These are phyloP conservation scores for Beroe ovata DNA, from an alignment of 37 sponge, comb jelly and placozoan genomes.

Conservation along the genomic window DNA sequence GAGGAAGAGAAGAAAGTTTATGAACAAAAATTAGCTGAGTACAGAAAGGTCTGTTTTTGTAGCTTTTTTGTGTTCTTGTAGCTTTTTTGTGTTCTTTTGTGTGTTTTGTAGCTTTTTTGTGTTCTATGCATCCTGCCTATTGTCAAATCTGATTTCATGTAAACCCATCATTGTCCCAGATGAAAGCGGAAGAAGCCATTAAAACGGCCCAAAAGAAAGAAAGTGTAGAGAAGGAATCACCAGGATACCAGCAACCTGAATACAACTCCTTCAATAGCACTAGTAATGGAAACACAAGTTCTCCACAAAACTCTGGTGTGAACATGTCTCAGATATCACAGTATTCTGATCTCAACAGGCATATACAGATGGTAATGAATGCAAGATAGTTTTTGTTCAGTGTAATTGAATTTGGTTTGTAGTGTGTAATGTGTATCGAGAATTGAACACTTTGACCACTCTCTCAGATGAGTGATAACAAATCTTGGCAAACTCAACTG, in stretches of 20 bases:
- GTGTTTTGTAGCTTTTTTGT: not conserved
- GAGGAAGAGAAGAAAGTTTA: conserved; percentile 60
- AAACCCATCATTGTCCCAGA: conserved; percentile 35
- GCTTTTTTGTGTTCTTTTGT: not conserved
- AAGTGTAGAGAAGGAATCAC: not conserved
- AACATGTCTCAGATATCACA: conserved; percentile 27
- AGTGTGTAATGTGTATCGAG: not conserved
- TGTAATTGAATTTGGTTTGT: not conserved
- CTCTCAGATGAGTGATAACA: conserved; percentile 30
- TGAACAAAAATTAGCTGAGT: conserved; percentile 48
- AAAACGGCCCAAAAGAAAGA: conserved; percentile 44
- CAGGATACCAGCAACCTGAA: not conserved
- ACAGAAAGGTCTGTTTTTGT: no score
- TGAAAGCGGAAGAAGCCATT: conserved; percentile 53
- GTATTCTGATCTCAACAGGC: conserved; percentile 45
- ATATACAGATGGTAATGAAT: conserved; percentile 62
- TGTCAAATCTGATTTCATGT: no score
- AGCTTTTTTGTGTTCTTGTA: no score
- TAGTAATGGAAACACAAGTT: not conserved
- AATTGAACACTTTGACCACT: no score
- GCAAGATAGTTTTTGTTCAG: no score
- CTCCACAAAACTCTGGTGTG: conserved; percentile 13
- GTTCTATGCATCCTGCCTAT: not conserved
- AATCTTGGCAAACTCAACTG: conserved; percentile 30
- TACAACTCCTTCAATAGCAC: not conserved